These are phyloP conservation scores for Eutrigla gurnardus DNA, from an alignment of 2,797 vertebrate species.

Conservation along the genomic window DNA sequence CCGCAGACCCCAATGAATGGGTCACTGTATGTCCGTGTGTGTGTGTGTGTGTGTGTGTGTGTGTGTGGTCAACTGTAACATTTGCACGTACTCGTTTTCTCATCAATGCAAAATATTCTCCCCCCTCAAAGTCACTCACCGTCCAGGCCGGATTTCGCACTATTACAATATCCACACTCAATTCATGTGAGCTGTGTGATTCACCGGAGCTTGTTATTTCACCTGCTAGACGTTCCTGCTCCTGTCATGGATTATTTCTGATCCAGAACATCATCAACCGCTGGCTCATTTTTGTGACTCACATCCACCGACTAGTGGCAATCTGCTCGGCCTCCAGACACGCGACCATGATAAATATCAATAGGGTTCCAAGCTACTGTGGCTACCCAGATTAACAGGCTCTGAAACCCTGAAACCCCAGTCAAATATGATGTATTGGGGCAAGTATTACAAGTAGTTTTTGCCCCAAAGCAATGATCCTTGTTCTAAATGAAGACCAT, in stretches of 20 bases:
- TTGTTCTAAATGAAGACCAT: constrained; percentile 55
- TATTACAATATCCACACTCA: background rate
- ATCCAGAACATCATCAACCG: constrained; percentile 45
- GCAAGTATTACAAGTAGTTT: constrained; percentile 56
- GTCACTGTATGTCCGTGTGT: constrained; percentile 64
- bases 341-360: constrained; percentile 73
- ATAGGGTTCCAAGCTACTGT: constrained; percentile 68
- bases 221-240: constrained; percentile 52
- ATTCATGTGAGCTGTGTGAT: constrained; percentile 29
- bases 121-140: constrained; percentile 16
- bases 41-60: constrained; percentile 14
- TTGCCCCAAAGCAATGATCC: constrained; percentile 36
- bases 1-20: constrained; percentile 76
- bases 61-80: constrained; percentile 48
- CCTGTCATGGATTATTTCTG: constrained; percentile 47
- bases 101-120: constrained; percentile 67
- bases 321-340: constrained; percentile 66
- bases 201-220: constrained; percentile 57
- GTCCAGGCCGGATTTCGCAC: background rate
- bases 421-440: constrained; percentile 64
- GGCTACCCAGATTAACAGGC: constrained; percentile 66
- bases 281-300: constrained; percentile 60
- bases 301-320: constrained; percentile 61
- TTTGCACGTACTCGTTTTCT: constrained; percentile 60
- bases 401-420: constrained; percentile 57